Evolutionary conservation across 2,113 vertebrate genomes (phyloP), one percentile per base, ranked within the genome.

Genomic region (Nerophis lumbriciformis): DNA sequence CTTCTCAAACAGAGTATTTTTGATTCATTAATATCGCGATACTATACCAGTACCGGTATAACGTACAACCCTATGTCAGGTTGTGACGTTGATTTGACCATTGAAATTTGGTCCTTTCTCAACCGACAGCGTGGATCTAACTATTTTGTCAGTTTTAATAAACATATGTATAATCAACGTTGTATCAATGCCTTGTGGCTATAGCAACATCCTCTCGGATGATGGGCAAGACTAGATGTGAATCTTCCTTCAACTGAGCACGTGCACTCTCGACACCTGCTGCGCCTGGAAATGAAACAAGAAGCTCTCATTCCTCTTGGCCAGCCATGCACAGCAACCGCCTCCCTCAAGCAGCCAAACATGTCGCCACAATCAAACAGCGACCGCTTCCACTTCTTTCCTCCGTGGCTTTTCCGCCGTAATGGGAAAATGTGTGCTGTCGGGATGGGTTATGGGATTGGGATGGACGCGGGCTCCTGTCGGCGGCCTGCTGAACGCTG

Each of bases 371-470:
- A 68, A 75, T 76, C 68, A 81, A 44, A 57, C 10, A 79, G 81
- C 80, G 66, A 81, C 69, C 79, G 56, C 69, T 67, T 69, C 81
- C 61, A 65, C 76, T 65, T 49, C 45, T 35, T 35, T n/a, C 4
- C 66, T 47, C 68, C 79, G 87, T 85, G 69, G 75, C 73, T 88
- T 85, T 87, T 76, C 80, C 71, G 63, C 66, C 53, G 64, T 89
- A 91, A 91, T 91, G 84, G 87, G 86, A 88, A 90, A 88, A 89
- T 81, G 85, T 81, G 79, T 64, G 71, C 83, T 84, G 85, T 88
- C 82, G 76, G 89, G 87, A 85, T 79, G 81, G 87, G 88, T 88
- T 87, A 86, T 76, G 72, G 85, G 84, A 88, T 89, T 81, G 85
- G 79, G 81, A 87, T 78, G 84, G 87, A 87, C 66, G 57, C 61